These are phyloP conservation scores for Bubo blakistoni DNA, from an alignment of 2,113 vertebrate genomes.

Conservation along the genomic window DNA sequence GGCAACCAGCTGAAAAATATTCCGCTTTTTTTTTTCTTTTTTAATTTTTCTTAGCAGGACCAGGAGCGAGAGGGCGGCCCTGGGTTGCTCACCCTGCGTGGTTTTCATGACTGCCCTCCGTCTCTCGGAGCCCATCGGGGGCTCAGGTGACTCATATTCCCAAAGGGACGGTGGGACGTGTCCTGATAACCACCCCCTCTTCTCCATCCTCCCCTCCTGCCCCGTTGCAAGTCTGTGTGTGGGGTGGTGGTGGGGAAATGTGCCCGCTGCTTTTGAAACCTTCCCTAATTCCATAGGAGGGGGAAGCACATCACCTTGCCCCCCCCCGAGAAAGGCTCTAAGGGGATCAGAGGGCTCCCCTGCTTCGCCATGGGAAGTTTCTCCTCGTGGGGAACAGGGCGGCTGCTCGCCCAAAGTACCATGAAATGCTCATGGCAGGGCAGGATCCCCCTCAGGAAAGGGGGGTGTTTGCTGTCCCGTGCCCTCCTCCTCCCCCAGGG, in stretches of 20 bases:
- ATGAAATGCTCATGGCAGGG: not conserved
- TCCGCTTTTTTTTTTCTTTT: rapidly evolving
- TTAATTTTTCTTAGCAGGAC: not conserved
- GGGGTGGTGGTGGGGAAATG: rapidly evolving
- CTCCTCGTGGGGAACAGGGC: not conserved
- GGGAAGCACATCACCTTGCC: not conserved
- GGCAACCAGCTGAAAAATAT: not conserved
- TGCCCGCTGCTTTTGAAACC: not conserved
- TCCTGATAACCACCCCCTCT: not conserved
- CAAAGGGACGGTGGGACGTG: rapidly evolving
- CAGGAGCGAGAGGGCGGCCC: not conserved
- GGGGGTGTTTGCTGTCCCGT: not conserved
- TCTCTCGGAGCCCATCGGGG: not conserved
- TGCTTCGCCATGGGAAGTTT: too few relatives aligned
- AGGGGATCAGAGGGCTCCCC: not conserved
- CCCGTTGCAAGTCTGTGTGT: not conserved
- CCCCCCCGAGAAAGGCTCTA: not conserved
- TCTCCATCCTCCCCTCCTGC: not conserved
- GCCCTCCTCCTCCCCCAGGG: not conserved
- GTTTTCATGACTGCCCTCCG: too few relatives aligned
- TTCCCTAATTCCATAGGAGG: not conserved
- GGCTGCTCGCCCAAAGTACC: not conserved
- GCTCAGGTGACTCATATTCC: not conserved
- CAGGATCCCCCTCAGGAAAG: not conserved
- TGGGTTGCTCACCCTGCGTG: rapidly evolving